Percentiles rank a stretch among this genome's conserved stretches.
phyloP scores from a whole-genome alignment of 2,113 vertebrate genomes.

The Apeltes quadracus region DNA sequence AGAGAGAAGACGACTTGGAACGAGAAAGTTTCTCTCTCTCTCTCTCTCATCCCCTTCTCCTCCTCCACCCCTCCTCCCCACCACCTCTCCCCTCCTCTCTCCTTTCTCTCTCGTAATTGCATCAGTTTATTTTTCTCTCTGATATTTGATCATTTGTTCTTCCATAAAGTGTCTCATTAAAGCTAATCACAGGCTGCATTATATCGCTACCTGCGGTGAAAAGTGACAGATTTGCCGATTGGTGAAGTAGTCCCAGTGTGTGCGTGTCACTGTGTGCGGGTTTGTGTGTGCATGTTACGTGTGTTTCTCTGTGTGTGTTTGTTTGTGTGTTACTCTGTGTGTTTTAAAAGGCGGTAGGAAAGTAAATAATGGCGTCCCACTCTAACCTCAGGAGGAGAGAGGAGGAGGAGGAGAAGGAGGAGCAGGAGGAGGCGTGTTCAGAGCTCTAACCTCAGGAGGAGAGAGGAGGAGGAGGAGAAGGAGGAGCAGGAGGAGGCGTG shows the following conservation, averaged over 20 bases:
- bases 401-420: too few relatives aligned
- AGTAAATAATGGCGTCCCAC: too few relatives aligned
- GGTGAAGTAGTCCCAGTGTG: conserved; percentile 35
- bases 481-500: too few relatives aligned
- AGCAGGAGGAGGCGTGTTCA: too few relatives aligned
- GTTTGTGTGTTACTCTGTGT: not conserved
- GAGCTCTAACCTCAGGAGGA: too few relatives aligned
- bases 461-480: too few relatives aligned
- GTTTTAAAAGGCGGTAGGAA: too few relatives aligned
- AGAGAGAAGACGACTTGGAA: too few relatives aligned
- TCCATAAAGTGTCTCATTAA: conserved; percentile 83
- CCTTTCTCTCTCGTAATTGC: conserved; percentile 27
- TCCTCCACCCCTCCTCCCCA: too few relatives aligned
- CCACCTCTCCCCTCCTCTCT: too few relatives aligned
- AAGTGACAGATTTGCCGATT: conserved; percentile 75
- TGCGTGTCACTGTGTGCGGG: conserved; percentile 28
- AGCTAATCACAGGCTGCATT: conserved; percentile 82
- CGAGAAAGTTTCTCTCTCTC: too few relatives aligned
- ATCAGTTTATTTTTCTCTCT: conserved; percentile 57
- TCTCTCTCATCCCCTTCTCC: not conserved
- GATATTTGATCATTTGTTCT: conserved; percentile 65
- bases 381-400: too few relatives aligned
- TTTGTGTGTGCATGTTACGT: conserved; percentile 6
- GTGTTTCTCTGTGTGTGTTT: not conserved
- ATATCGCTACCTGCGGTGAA: conserved; percentile 82